phyloP scores from a whole-genome alignment of 2,113 vertebrate species.

The Epinephelus cyanopodus region DNA sequence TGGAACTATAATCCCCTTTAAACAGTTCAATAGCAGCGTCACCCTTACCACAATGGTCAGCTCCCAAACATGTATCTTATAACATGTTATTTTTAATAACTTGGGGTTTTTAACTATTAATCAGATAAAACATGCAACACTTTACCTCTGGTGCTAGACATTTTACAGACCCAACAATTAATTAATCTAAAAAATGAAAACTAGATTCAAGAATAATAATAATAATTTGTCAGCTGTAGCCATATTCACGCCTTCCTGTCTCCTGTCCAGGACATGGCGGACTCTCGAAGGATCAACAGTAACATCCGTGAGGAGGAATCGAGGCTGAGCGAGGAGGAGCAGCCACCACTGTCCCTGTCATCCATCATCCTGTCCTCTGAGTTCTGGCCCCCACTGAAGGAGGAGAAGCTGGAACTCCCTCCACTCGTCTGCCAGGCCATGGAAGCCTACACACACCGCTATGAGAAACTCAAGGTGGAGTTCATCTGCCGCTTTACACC shows the following conservation, averaged over 20 bases:
- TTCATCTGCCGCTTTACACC: not conserved
- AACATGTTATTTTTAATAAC: not conserved
- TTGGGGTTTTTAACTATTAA: too few relatives aligned
- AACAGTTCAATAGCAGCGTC: not conserved
- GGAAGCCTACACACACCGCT: slow-evolving; percentile 94
- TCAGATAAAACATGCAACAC: too few relatives aligned
- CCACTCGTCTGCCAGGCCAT: slow-evolving; percentile 89
- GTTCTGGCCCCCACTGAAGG: slow-evolving; percentile 98
- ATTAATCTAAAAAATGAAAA: not conserved
- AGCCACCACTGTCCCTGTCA: slow-evolving; percentile 87
- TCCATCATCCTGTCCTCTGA: slow-evolving; percentile 95
- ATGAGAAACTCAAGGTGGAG: slow-evolving; percentile 96
- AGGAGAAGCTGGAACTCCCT: slow-evolving; percentile 97
- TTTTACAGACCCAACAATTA: not conserved
- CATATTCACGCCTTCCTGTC: not conserved
- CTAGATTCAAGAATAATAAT: not conserved
- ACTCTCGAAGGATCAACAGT: slow-evolving; percentile 94
- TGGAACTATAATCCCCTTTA: not conserved
- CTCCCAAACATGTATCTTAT: not conserved
- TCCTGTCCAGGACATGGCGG: slow-evolving; percentile 91
- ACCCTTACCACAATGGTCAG: too few relatives aligned
- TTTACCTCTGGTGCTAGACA: not conserved
- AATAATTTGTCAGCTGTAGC: too few relatives aligned
- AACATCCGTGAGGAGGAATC: slow-evolving; percentile 96
- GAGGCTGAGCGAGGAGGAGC: slow-evolving; percentile 88